Evolutionary conservation across 2,888 invertebrate species (phyloP).

Genomic region (Acanthacorydalis orientalis): DNA sequence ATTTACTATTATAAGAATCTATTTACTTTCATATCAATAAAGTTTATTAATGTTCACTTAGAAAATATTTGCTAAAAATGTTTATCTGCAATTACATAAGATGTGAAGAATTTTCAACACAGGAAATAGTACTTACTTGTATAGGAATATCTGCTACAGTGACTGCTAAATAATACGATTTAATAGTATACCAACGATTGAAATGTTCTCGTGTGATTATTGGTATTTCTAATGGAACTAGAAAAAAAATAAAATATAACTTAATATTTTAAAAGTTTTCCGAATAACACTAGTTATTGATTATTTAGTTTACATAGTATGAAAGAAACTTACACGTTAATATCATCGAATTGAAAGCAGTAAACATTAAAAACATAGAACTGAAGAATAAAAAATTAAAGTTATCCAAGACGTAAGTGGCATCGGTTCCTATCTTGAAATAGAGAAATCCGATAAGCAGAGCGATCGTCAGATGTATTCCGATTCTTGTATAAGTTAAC

Average conservation of each 20-base stretch:
- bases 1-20: too few relatives aligned
- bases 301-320: background rate
- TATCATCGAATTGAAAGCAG: constrained; percentile 78
- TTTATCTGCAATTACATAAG: too few relatives aligned
- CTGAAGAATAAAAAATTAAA: constrained; percentile 82
- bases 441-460: constrained; percentile 69
- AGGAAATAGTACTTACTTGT: constrained; percentile 28
- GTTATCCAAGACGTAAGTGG: constrained; percentile 65
- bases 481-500: constrained; percentile 57
- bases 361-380: constrained; percentile 87
- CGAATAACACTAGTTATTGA: background rate
- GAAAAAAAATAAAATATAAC: constrained; percentile 12
- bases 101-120: too few relatives aligned
- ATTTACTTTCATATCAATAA: too few relatives aligned
- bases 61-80: too few relatives aligned
- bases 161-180: constrained; percentile 65
- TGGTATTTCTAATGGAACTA: constrained; percentile 72
- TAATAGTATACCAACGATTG: constrained; percentile 78
- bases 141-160: constrained; percentile 68
- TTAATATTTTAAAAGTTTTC: constrained; percentile 2
- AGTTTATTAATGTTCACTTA: too few relatives aligned
- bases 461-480: constrained; percentile 67
- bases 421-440: constrained; percentile 74
- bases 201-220: constrained; percentile 69
- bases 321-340: constrained; percentile 63